phyloP scores from a whole-genome alignment of 2,113 vertebrate species.

The Malurus alboscapulatus region DNA sequence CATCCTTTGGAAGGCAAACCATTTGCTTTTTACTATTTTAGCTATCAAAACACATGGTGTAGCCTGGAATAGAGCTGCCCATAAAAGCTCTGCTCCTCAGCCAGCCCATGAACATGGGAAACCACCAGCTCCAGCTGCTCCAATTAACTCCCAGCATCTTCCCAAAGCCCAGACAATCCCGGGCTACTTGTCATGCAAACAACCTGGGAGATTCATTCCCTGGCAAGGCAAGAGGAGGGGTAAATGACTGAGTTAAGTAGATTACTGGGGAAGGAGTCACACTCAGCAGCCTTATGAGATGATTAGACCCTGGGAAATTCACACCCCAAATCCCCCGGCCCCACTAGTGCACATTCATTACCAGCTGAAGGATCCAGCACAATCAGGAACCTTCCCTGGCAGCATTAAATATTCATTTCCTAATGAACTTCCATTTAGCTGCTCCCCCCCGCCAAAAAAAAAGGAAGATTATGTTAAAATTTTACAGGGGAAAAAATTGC shows the following conservation, averaged over 20 bases:
- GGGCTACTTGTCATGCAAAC: constrained; percentile 81
- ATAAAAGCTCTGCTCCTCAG: constrained; percentile 44
- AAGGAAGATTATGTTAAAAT: not conserved
- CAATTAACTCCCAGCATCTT: constrained; percentile 71
- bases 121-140: constrained; percentile 62
- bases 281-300: constrained; percentile 75
- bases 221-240: constrained; percentile 60
- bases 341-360: constrained; percentile 59
- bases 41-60: constrained; percentile 43
- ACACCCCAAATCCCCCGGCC: constrained; percentile 65
- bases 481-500: not conserved
- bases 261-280: constrained; percentile 80
- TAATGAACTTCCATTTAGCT: constrained; percentile 6
- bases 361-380: constrained; percentile 51
- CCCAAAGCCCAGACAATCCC: constrained; percentile 66
- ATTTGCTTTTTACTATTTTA: not conserved
- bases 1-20: constrained; percentile 28
- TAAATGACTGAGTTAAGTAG: constrained; percentile 78
- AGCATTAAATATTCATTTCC: not conserved
- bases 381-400: constrained; percentile 52
- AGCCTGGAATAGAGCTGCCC: not conserved
- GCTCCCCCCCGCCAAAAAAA: not conserved
- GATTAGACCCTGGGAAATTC: constrained; percentile 83
- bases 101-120: constrained; percentile 71
- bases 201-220: constrained; percentile 77